A percentile compares a stretch with the other conserved stretches of the same genome.
Evolutionary conservation across 2,797 vertebrate species (phyloP).

Genomic region (Sciurus carolinensis): DNA sequence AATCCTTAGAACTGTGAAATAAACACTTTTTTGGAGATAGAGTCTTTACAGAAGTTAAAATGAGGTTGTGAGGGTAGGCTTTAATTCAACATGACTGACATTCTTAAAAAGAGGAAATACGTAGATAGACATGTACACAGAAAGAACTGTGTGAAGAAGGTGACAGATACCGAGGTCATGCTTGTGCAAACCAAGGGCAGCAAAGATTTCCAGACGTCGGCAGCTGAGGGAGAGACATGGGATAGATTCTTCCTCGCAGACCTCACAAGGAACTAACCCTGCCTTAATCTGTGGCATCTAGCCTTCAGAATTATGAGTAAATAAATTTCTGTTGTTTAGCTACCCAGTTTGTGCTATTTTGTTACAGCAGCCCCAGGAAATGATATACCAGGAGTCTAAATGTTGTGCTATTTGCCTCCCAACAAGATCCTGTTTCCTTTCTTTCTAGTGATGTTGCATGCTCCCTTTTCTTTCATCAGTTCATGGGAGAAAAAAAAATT

Average conservation of each 20-base stretch:
- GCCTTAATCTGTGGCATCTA: background rate
- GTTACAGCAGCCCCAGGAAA: background rate
- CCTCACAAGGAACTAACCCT: background rate
- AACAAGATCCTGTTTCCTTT: background rate
- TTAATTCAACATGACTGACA: background rate
- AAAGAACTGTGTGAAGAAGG: background rate
- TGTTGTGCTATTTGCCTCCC: background rate
- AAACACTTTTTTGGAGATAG: background rate
- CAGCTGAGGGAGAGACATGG: background rate
- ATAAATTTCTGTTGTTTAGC: background rate
- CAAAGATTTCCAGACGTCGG: background rate
- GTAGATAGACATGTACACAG: background rate
- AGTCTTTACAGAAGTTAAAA: slow-evolving; percentile 32
- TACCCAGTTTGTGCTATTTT: background rate
- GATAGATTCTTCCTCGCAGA: background rate
- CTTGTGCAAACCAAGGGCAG: background rate
- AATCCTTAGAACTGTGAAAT: background rate
- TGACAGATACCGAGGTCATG: background rate
- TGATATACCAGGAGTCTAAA: background rate
- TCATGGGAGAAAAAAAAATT: background rate
- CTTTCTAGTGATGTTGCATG: background rate
- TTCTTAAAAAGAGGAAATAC: background rate
- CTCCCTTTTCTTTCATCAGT: background rate
- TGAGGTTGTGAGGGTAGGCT: background rate
- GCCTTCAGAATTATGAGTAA: background rate